Base-by-base conservation (phyloP, 1,140 invertebrate genomes). In the Acyrthosiphon pisum region DNA sequence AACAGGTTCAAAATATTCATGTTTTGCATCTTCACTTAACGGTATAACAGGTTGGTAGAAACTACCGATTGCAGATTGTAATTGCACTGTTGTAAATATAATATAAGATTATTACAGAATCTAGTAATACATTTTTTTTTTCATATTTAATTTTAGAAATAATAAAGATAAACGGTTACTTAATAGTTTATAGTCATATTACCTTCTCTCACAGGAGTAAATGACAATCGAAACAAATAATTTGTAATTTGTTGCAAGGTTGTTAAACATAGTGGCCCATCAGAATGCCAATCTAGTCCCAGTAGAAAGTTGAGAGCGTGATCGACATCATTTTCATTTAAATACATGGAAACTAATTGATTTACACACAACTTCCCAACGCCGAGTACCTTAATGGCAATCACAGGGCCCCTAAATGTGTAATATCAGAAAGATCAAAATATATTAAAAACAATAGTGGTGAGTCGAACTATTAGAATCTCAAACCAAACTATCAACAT, bases 1-100 rank as follows among this genome's bases (percentile, higher is more conserved):
- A 41, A 98, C 96, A 95, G 97, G 96, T 94, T 97, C 97, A 76
- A 96, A 96, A 94, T 97, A 97, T 95, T 97, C 97, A 94, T 97
- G 96, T 94, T 97, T 96, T 0, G 96, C 96, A n/a, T 96, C 95
- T 94, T 97, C 96, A 94, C 96, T 96, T 84, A 98, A 95, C 22
- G 96, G 96, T 94, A 96, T 95, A 1, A 96, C 94, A 37, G 97
- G 96, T 44, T 96, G 95, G 94, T 97, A 97, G 95, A 97, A 98
- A 94, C 96, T 97, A 23, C 97, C 97, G 1, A 98, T 94, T 26
- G 97, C 96, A 94, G 96, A 96, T 95, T 97, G 96, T 94, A 98
- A 95, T 81, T 97, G 95, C 94, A 95, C 96, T 96, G 91, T 94
- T 93, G 94, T 93, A 93, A 94, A 93, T 93, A 86, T 93, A 86